Conservation (phyloP, 1,140 invertebrate species). For the Heterodera carotae region DNA sequence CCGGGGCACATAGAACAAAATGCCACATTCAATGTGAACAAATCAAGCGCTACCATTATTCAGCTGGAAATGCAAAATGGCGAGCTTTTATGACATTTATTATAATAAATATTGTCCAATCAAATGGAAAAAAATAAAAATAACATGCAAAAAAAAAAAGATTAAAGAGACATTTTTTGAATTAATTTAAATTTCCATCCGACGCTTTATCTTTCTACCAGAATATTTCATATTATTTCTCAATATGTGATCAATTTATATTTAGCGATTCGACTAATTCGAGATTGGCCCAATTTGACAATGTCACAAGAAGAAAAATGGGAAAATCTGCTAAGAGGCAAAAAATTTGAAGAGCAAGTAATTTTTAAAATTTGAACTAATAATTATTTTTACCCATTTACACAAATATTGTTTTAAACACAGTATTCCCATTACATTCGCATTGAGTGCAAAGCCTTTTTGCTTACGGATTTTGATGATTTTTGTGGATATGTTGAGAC, state of each 20-base stretch:
- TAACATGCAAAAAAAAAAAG: neutral
- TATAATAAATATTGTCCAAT: neutral
- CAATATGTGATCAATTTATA: neutral
- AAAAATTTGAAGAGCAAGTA: conserved; percentile 20
- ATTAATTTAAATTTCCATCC: no score
- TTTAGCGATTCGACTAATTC: neutral
- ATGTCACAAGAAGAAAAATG: neutral
- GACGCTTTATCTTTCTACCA: no score
- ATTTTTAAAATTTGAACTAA: neutral
- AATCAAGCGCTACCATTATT: conserved; percentile 17
- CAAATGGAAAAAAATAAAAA: neutral
- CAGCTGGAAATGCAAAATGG: conserved; percentile 18
- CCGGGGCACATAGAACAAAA: conserved; percentile 19
- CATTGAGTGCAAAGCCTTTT: conserved; percentile 6
- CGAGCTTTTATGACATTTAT: neutral
- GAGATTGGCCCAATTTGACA: neutral
- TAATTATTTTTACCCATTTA: neutral
- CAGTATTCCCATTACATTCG: conserved; percentile 4
- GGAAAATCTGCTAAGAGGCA: neutral
- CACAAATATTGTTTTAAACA: no score
- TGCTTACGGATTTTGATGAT: neutral
- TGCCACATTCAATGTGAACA: conserved; percentile 22
- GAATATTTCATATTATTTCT: no score
- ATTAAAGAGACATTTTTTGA: no score
- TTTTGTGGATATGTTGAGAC: conserved; percentile 20